These are phyloP conservation scores for Atrina japonica DNA, from an alignment of 2,888 invertebrate genomes.

Conservation along the genomic window DNA sequence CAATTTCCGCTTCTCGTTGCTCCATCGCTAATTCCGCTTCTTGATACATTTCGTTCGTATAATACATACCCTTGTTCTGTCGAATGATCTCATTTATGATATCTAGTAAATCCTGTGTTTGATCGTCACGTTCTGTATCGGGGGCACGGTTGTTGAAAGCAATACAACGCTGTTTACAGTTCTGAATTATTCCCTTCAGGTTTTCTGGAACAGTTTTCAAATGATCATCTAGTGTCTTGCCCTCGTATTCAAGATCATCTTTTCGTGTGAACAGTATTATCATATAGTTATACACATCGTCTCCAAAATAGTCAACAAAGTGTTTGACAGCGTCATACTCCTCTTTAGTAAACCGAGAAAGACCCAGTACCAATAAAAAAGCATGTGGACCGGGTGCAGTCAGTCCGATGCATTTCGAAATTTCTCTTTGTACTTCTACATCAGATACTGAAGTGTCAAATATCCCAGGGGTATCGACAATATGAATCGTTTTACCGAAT, in stretches of 20 bases:
- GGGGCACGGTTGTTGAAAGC: slow-evolving; percentile 41
- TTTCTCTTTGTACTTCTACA: slow-evolving; percentile 33
- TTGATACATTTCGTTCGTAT: slow-evolving; percentile 43
- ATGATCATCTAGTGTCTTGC: slow-evolving; percentile 35
- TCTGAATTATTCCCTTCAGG: slow-evolving; percentile 23
- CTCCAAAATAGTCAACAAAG: slow-evolving; percentile 38
- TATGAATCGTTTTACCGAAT: slow-evolving; percentile 28
- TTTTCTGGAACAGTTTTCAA: slow-evolving; percentile 19
- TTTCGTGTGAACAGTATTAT: slow-evolving; percentile 45
- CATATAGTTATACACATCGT: slow-evolving; percentile 36
- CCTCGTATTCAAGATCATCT: slow-evolving; percentile 37
- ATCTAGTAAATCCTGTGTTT: slow-evolving; percentile 37
- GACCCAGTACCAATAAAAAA: slow-evolving; percentile 37
- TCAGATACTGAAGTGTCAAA: slow-evolving; percentile 46
- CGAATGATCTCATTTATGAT: slow-evolving; percentile 36
- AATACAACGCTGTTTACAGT: slow-evolving; percentile 28
- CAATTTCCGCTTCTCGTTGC: slow-evolving; percentile 20
- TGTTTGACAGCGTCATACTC: slow-evolving; percentile 39
- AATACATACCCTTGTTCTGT: slow-evolving; percentile 36
- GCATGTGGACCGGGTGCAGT: slow-evolving; percentile 48
- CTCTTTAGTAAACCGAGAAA: slow-evolving; percentile 45
- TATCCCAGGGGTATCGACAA: slow-evolving; percentile 52
- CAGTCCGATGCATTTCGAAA: slow-evolving; percentile 46
- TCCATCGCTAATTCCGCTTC: slow-evolving; percentile 35
- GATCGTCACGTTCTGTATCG: slow-evolving; percentile 9